Evolutionary conservation across 2,113 vertebrate genomes (phyloP).

Genomic region (Bubo blakistoni): DNA sequence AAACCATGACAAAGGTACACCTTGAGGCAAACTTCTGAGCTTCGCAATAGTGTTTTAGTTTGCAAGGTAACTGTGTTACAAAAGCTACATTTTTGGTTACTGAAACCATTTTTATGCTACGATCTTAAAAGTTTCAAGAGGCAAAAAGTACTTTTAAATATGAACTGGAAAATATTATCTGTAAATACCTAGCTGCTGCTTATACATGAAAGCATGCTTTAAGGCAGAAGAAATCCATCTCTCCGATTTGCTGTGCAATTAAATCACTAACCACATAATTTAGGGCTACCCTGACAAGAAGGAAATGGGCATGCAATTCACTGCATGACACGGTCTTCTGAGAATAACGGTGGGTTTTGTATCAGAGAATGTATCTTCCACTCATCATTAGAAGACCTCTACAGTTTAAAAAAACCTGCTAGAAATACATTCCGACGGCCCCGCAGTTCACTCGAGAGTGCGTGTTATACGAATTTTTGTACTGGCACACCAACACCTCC

Average conservation of each 20-base stretch:
- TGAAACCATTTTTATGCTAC: background rate
- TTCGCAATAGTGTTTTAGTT: background rate
- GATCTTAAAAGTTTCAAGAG: background rate
- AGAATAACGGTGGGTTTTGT: background rate
- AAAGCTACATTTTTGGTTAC: background rate
- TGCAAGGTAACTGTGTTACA: background rate
- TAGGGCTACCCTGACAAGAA: background rate
- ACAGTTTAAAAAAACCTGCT: too few relatives aligned
- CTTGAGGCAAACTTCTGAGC: background rate
- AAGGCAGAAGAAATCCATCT: background rate
- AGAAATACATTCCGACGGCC: background rate
- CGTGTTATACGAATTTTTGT: fast-evolving
- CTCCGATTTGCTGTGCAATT: background rate
- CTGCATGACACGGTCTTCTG: fast-evolving
- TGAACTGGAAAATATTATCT: background rate
- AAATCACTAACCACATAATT: background rate
- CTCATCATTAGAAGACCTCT: background rate
- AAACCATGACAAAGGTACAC: background rate
- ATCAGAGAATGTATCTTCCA: background rate
- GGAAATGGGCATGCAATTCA: background rate
- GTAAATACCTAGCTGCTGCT: background rate
- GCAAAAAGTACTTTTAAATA: background rate
- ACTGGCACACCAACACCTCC: background rate
- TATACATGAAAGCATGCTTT: background rate
- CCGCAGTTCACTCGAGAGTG: too few relatives aligned